phyloP scores from a whole-genome alignment of 2,888 invertebrate genomes.

The Antheraea assamensis region DNA sequence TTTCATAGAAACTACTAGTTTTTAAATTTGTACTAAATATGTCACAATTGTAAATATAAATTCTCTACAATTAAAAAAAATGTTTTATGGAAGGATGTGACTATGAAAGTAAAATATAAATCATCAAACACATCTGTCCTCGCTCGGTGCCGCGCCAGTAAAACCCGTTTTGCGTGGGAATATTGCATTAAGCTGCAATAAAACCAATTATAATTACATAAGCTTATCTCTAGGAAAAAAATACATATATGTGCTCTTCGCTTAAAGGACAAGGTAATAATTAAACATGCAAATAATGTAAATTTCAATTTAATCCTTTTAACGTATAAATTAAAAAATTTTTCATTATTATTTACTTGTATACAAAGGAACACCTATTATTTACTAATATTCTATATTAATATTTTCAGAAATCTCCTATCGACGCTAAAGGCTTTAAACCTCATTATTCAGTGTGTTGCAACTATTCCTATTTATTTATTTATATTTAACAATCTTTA shows the following conservation, averaged over 20 bases:
- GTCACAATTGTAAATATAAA: neutral
- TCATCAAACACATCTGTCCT: neutral
- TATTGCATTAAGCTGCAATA: conserved; percentile 9
- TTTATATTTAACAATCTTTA: no score
- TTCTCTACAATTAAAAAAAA: neutral
- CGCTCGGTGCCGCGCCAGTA: neutral
- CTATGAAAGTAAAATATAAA: conserved; percentile 9
- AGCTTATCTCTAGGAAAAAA: neutral
- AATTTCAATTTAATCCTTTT: neutral
- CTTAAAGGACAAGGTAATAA: neutral
- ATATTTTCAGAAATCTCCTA: no score
- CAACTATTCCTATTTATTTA: no score
- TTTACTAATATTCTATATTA: no score
- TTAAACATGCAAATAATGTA: neutral
- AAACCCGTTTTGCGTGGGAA: conserved; percentile 10
- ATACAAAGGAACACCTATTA: neutral
- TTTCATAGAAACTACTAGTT: neutral
- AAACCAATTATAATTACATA: conserved; percentile 2
- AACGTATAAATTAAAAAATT: neutral
- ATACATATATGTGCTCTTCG: neutral
- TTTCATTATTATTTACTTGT: neutral
- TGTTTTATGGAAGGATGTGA: neutral
- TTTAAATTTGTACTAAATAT: neutral
- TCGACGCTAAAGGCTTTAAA: no score
- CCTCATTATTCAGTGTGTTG: no score